A percentile compares a stretch with the other conserved stretches of the same genome.
Evolutionary conservation across 2,797 vertebrate species (phyloP).

Genomic region (Malurus splendens): DNA sequence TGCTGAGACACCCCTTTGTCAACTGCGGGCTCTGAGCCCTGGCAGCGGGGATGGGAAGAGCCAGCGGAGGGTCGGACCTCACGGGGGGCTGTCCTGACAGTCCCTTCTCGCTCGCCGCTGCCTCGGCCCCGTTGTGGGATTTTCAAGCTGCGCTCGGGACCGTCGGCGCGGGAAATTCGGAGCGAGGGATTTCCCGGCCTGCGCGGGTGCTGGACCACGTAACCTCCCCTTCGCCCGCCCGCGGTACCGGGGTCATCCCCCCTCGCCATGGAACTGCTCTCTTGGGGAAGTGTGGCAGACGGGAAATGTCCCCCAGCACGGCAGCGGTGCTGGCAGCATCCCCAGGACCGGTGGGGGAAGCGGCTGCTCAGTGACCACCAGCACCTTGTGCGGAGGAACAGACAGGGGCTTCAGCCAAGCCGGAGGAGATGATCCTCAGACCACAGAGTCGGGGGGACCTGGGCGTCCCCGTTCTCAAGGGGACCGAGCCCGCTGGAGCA

Average conservation of each 20-base stretch:
- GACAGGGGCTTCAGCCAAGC: not conserved
- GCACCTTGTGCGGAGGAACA: not conserved
- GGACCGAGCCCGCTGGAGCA: not conserved
- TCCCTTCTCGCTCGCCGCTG: not conserved
- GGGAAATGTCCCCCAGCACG: not conserved
- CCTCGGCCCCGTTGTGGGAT: not conserved
- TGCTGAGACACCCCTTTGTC: conserved; percentile 86
- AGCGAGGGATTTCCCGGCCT: not conserved
- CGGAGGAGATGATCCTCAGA: conserved; percentile 25
- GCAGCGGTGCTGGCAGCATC: not conserved
- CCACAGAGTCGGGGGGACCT: not conserved
- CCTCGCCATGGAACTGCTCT: not conserved
- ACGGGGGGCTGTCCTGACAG: not conserved
- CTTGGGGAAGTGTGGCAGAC: not conserved
- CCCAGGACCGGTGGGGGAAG: not conserved
- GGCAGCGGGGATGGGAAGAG: not conserved
- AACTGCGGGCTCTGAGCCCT: conserved; percentile 78
- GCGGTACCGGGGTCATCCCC: not conserved
- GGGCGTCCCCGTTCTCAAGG: not conserved
- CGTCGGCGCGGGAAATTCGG: not conserved
- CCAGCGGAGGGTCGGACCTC: not conserved
- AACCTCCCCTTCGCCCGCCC: not conserved
- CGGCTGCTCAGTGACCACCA: not conserved
- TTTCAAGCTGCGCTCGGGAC: not conserved
- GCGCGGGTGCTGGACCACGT: not conserved